phyloP scores from a whole-genome alignment of 2,888 invertebrate genomes.

The Adela reaumurella region DNA sequence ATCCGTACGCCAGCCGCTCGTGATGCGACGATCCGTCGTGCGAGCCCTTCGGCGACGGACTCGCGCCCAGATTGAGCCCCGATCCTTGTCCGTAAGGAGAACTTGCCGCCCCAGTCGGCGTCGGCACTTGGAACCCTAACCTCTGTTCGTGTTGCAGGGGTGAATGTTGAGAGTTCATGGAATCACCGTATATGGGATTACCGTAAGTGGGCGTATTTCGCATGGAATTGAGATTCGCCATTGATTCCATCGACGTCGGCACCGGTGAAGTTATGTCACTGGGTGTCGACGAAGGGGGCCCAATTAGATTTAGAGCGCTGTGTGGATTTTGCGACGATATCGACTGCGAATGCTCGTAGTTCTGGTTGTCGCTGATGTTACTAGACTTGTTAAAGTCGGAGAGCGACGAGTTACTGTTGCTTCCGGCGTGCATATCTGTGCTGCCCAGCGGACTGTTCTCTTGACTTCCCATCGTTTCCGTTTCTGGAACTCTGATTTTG shows the following conservation, averaged over 20 bases:
- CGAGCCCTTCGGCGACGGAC: conserved; percentile 2
- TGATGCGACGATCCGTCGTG: background rate
- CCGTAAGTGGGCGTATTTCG: conserved; percentile 5
- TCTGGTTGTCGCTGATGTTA: background rate
- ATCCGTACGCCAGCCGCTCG: conserved; percentile 2
- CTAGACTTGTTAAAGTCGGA: conserved; percentile 37
- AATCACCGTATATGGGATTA: conserved; percentile 9
- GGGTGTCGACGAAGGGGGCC: conserved; percentile 10
- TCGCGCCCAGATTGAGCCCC: background rate
- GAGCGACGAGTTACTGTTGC: conserved; percentile 26
- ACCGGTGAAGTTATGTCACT: conserved; percentile 12
- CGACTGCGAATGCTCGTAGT: background rate
- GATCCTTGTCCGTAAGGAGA: conserved; percentile 11
- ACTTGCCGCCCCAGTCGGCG: conserved; percentile 12
- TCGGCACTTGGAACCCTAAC: conserved; percentile 13
- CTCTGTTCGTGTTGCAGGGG: conserved; percentile 13
- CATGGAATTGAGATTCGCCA: conserved; percentile 1
- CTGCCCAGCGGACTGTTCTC: conserved; percentile 23
- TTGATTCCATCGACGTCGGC: conserved; percentile 9
- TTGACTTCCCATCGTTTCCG: conserved; percentile 16
- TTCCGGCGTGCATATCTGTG: conserved; percentile 25
- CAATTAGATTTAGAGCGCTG: conserved; percentile 13
- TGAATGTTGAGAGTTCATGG: conserved; percentile 10
- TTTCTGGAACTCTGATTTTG: conserved; percentile 13
- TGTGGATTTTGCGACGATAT: conserved; percentile 9